Conservation (phyloP, 2,113 vertebrate genomes). For the Lagopus muta region DNA sequence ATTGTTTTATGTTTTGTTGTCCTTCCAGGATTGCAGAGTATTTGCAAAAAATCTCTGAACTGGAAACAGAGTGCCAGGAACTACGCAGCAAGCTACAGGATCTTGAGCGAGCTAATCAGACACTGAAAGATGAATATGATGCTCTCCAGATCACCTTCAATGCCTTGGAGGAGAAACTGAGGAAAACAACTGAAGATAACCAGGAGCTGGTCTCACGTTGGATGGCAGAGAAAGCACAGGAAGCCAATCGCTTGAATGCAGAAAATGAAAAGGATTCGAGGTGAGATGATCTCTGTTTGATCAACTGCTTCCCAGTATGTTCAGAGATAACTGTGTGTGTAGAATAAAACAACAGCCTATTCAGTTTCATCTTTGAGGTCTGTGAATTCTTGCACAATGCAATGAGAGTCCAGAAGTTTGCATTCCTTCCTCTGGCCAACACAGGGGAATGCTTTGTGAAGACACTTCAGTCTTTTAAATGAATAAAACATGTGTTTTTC, state of each 20-base stretch:
- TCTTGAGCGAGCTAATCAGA: slow-evolving; percentile 94
- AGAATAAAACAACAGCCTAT: background rate
- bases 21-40: slow-evolving; percentile 88
- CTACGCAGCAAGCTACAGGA: slow-evolving; percentile 88
- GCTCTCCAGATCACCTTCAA: slow-evolving; percentile 98
- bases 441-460: background rate
- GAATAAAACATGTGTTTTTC: background rate
- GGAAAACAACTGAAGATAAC: slow-evolving; percentile 95
- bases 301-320: background rate
- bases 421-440: background rate
- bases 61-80: slow-evolving; percentile 91
- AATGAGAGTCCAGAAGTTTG: background rate
- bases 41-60: slow-evolving; percentile 85
- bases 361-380: background rate
- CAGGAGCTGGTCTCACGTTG: slow-evolving; percentile 96
- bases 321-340: background rate
- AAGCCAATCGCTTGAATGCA: slow-evolving; percentile 94
- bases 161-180: slow-evolving; percentile 94
- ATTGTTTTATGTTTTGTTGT: background rate
- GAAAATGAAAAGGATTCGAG: slow-evolving; percentile 98
- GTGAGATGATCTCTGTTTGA: slow-evolving; percentile 58
- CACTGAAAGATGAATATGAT: slow-evolving; percentile 96
- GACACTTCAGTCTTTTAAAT: slow-evolving; percentile 1
- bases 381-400: background rate
- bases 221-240: slow-evolving; percentile 99